A percentile compares a stretch with the other conserved stretches of the same genome.
Conservation (phyloP, 2,888 invertebrate genomes). For the Itoplectis maculator region DNA sequence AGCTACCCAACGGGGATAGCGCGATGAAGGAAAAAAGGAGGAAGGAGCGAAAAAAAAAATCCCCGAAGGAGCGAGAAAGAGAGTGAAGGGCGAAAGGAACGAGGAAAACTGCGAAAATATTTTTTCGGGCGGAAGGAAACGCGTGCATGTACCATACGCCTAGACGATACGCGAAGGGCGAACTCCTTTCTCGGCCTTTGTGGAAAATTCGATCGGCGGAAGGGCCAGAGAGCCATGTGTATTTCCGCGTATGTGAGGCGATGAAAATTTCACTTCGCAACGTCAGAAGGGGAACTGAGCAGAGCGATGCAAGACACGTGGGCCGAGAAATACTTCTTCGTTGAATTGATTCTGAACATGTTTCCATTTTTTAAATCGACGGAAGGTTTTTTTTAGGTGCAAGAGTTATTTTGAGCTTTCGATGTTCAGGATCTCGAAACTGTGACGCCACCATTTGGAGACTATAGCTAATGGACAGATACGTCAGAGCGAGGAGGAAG, state of each 20-base stretch:
- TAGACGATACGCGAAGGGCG: constrained; percentile 42
- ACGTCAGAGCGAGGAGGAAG: not conserved
- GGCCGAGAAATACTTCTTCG: too few relatives aligned
- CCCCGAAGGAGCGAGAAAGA: constrained; percentile 57
- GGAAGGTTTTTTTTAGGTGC: too few relatives aligned
- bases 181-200: constrained; percentile 42
- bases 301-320: too few relatives aligned
- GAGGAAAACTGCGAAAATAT: constrained; percentile 76
- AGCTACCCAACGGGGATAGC: constrained; percentile 50
- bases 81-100: constrained; percentile 57
- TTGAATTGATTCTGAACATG: too few relatives aligned
- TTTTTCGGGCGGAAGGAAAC: constrained; percentile 77
- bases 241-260: too few relatives aligned
- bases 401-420: too few relatives aligned
- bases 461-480: too few relatives aligned
- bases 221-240: not conserved
- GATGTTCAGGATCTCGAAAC: too few relatives aligned
- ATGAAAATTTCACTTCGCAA: not conserved
- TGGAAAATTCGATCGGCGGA: constrained; percentile 34
- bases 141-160: constrained; percentile 1
- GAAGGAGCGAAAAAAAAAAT: constrained; percentile 45
- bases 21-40: constrained; percentile 30
- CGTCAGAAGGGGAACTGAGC: too few relatives aligned
- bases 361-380: too few relatives aligned
- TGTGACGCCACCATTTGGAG: too few relatives aligned